Evolutionary conservation across 2,113 vertebrate genomes (phyloP).

Genomic region (Lagenorhynchus albirostris): DNA sequence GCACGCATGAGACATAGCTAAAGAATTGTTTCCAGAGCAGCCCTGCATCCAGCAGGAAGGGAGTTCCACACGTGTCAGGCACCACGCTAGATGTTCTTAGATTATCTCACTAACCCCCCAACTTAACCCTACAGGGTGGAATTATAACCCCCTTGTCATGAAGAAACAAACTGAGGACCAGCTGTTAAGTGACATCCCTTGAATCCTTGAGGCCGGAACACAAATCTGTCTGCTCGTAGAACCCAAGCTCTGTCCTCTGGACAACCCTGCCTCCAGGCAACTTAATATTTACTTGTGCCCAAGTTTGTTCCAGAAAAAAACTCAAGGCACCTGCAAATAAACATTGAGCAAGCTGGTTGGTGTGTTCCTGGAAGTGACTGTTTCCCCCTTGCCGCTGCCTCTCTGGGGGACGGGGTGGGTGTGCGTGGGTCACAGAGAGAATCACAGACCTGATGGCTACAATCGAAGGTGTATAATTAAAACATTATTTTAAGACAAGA

Average conservation of each 20-base stretch:
- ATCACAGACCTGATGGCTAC: background rate
- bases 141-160: background rate
- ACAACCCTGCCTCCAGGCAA: background rate
- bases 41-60: background rate
- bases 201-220: background rate
- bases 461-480: background rate
- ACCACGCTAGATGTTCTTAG: background rate
- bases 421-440: background rate
- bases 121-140: background rate
- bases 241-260: background rate
- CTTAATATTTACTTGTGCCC: slow-evolving; percentile 1
- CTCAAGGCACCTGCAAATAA: background rate
- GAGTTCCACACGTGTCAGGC: background rate
- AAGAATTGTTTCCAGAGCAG: background rate
- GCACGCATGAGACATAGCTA: background rate
- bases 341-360: background rate
- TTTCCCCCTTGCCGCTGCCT: background rate
- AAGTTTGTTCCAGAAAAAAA: slow-evolving; percentile 20
- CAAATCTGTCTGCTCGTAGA: background rate
- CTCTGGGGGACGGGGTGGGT: no score
- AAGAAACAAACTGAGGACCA: background rate
- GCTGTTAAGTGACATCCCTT: background rate
- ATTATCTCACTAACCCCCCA: background rate
- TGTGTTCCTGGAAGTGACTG: background rate
- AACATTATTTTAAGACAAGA: background rate